Evolutionary conservation across 35 echinoderm and acorn worm species (phyloP).

Genomic region (Holothuria glaberrima): DNA sequence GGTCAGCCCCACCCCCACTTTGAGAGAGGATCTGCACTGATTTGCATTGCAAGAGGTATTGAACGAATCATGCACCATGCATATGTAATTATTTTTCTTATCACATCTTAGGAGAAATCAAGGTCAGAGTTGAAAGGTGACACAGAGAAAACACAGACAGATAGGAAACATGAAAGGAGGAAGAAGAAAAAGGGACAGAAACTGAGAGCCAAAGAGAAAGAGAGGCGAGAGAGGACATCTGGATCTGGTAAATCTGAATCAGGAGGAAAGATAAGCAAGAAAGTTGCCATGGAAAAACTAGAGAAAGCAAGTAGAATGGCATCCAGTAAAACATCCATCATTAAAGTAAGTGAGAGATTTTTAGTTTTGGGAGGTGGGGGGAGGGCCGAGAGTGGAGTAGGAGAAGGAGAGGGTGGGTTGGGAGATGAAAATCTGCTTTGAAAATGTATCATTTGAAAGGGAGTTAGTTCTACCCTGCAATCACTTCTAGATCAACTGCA

Average conservation of each 20-base stretch:
- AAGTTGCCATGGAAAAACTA: conserved; percentile 76
- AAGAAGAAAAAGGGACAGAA: conserved; percentile 86
- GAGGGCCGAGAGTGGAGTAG: too few species aligned
- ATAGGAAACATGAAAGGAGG: conserved; percentile 71
- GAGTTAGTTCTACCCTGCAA: too few species aligned
- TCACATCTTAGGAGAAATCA: conserved; percentile 56
- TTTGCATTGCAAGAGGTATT: too few species aligned
- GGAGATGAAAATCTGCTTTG: too few species aligned
- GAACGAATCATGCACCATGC: not conserved
- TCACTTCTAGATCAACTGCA: too few species aligned
- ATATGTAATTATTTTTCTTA: not conserved
- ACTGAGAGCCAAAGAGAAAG: conserved; percentile 58
- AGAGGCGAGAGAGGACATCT: conserved; percentile 59
- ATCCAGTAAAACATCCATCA: conserved; percentile 85
- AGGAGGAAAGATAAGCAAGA: conserved; percentile 66
- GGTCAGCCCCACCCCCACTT: too few species aligned
- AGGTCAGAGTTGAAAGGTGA: conserved; percentile 82
- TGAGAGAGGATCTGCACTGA: too few species aligned
- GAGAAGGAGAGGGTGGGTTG: too few species aligned
- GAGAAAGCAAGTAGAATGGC: conserved; percentile 76
- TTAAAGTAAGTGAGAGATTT: conserved; percentile 65
- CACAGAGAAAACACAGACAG: conserved; percentile 74
- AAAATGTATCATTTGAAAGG: too few species aligned
- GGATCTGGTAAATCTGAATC: conserved; percentile 69
- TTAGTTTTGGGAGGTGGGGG: too few species aligned